phyloP scores from a whole-genome alignment of 2,888 invertebrate species.

The Netelia fuscicornis region DNA sequence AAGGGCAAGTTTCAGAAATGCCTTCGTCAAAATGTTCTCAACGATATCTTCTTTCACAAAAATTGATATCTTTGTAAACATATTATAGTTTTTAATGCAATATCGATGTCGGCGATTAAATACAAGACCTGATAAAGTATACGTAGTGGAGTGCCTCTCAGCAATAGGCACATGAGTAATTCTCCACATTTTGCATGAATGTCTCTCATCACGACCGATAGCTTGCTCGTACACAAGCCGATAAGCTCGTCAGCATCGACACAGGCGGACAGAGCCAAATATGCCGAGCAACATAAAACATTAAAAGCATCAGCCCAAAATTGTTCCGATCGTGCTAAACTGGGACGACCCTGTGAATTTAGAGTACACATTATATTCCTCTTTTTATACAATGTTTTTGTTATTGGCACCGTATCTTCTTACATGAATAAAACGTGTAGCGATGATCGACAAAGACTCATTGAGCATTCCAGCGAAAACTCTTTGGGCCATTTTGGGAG shows the following conservation, averaged over 20 bases:
- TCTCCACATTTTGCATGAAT: slow-evolving; percentile 94
- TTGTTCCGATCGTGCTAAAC: slow-evolving; percentile 85
- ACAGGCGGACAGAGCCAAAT: slow-evolving; percentile 86
- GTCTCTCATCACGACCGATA: slow-evolving; percentile 91
- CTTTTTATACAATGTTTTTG: neutral
- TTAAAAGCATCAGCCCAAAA: slow-evolving; percentile 86
- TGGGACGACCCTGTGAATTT: slow-evolving; percentile 88
- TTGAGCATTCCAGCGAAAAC: slow-evolving; percentile 94
- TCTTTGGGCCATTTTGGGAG: slow-evolving; percentile 94
- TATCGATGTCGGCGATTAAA: neutral
- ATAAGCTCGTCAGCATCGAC: slow-evolving; percentile 85
- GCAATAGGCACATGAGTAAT: slow-evolving; percentile 90
- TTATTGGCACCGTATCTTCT: slow-evolving; percentile 67
- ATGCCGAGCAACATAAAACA: slow-evolving; percentile 90
- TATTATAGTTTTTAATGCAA: neutral
- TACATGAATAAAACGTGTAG: slow-evolving; percentile 93
- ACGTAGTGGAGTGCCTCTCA: slow-evolving; percentile 91
- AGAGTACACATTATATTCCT: neutral
- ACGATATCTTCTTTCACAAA: too few relatives aligned
- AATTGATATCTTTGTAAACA: neutral
- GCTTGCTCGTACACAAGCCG: slow-evolving; percentile 87
- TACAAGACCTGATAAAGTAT: slow-evolving; percentile 90
- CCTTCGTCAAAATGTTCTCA: too few relatives aligned
- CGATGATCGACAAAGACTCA: slow-evolving; percentile 92
- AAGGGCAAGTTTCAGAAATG: too few relatives aligned